Conservation (phyloP, 2,888 invertebrate species). For the Parthenolecanium corni region DNA sequence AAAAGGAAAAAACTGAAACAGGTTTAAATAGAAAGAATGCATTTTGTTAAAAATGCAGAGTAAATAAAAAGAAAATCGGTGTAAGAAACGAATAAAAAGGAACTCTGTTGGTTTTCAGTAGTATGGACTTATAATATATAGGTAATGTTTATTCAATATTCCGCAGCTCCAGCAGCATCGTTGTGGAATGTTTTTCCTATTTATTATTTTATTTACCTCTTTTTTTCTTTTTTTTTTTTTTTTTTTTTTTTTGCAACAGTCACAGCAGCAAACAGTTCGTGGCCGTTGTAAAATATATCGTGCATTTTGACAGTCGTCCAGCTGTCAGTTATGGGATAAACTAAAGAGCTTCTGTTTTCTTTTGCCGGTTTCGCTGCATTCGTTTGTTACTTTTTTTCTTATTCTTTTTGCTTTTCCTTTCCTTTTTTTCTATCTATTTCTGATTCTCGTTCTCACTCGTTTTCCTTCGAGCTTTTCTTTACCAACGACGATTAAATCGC, state of each 20-base stretch:
- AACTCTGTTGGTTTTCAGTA: slow-evolving; percentile 17
- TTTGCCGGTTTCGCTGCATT: slow-evolving; percentile 3
- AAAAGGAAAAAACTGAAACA: slow-evolving; percentile 6
- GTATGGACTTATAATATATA: slow-evolving; percentile 20
- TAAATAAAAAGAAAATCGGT: slow-evolving; percentile 26
- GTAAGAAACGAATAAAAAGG: slow-evolving; percentile 7
- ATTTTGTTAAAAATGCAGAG: slow-evolving; percentile 24
- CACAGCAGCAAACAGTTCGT: slow-evolving; percentile 3
- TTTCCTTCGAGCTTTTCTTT: not conserved
- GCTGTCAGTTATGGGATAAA: slow-evolving; percentile 17
- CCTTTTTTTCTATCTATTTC: not conserved
- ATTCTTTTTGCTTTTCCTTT: not conserved
- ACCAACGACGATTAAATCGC: slow-evolving; percentile 7
- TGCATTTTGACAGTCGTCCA: slow-evolving; percentile 25
- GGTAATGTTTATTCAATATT: slow-evolving; percentile 26
- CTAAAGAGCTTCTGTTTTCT: slow-evolving; percentile 25
- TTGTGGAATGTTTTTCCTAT: slow-evolving; percentile 17
- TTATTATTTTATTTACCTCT: slow-evolving; percentile 18
- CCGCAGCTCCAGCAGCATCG: slow-evolving; percentile 13
- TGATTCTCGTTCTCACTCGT: not conserved
- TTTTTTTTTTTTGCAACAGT: slow-evolving; percentile 1
- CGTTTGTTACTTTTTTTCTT: not conserved
- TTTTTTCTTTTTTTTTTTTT: not conserved
- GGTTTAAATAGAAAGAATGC: slow-evolving; percentile 16
- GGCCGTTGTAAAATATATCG: slow-evolving; percentile 20